phyloP scores from a whole-genome alignment of 2,797 vertebrate species.

The Anguilla anguilla region DNA sequence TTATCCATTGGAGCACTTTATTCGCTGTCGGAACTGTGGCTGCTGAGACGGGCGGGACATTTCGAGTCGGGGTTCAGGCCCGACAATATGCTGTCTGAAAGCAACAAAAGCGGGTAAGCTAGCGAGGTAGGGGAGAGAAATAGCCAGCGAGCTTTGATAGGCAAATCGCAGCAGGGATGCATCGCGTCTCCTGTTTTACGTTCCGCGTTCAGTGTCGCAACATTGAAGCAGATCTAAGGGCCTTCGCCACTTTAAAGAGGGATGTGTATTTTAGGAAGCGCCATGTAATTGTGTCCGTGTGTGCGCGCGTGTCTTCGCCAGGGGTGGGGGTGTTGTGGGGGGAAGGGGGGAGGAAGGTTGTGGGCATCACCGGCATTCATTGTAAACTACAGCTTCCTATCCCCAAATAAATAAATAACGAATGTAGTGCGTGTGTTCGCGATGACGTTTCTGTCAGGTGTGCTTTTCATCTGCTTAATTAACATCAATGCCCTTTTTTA shows the following conservation, averaged over 20 bases:
- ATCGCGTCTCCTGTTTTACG: constrained; percentile 45
- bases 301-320: not conserved
- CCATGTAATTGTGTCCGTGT: not conserved
- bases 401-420: constrained; percentile 24
- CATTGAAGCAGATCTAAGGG: not conserved
- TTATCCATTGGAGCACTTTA: constrained; percentile 24
- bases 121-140: constrained; percentile 39
- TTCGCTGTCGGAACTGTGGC: constrained; percentile 13
- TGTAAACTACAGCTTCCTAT: constrained; percentile 22
- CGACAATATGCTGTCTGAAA: constrained; percentile 64
- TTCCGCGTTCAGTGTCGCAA: not conserved
- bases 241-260: not conserved
- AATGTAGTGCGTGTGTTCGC: constrained; percentile 24
- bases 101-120: constrained; percentile 68
- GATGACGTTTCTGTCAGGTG: constrained; percentile 3
- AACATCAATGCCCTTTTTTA: not conserved
- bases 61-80: constrained; percentile 37
- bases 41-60: constrained; percentile 15
- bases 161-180: constrained; percentile 37
- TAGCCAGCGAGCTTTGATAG: constrained; percentile 2
- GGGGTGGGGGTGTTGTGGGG: not conserved
- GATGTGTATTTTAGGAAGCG: constrained; percentile 17
- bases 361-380: constrained; percentile 29
- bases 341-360: constrained; percentile 24
- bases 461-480: constrained; percentile 4